Evolutionary conservation across 2,113 vertebrate species (phyloP).

Genomic region (Trematocara stigmaticum): DNA sequence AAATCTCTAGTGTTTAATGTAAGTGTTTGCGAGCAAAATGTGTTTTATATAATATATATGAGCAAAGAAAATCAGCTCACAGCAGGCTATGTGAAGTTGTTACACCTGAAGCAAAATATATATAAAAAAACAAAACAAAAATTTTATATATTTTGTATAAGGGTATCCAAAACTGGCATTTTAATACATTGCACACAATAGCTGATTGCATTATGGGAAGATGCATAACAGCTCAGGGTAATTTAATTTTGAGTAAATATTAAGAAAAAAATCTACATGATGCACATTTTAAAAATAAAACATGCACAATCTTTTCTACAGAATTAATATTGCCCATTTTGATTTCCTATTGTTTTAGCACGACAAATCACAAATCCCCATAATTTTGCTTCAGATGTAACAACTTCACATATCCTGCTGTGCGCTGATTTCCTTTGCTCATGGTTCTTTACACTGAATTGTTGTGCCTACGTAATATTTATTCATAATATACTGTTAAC

Average conservation of each 20-base stretch:
- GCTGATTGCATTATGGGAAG: background rate
- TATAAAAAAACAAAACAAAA: background rate
- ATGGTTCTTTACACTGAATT: background rate
- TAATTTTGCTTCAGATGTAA: background rate
- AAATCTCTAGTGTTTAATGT: conserved; percentile 92
- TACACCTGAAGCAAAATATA: background rate
- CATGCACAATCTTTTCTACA: background rate
- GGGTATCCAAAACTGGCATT: background rate
- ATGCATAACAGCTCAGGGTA: background rate
- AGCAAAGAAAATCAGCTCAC: background rate
- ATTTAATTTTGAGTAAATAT: background rate
- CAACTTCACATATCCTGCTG: background rate
- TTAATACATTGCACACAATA: background rate
- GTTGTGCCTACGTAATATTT: background rate
- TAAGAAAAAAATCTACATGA: background rate
- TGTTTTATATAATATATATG: background rate
- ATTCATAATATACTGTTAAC: background rate
- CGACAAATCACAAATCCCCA: background rate
- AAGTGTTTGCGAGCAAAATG: conserved; percentile 55
- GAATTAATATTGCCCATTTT: background rate
- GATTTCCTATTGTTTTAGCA: background rate
- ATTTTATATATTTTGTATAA: background rate
- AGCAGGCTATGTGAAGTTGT: background rate
- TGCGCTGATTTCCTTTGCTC: background rate
- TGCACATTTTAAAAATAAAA: background rate